Conservation (phyloP, 1,140 invertebrate genomes). For the Drosophila miranda region DNA sequence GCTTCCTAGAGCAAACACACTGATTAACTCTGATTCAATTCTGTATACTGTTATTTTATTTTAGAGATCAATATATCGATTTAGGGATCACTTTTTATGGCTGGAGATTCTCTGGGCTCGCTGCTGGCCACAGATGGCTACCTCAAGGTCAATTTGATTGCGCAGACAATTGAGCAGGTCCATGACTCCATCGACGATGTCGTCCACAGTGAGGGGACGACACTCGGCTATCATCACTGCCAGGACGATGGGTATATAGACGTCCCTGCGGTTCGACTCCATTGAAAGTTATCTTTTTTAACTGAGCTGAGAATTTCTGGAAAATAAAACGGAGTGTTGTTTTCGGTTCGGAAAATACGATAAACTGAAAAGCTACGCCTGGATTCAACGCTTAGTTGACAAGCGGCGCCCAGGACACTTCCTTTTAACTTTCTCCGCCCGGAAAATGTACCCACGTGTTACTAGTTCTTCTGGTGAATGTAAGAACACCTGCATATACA, state of each 20-base stretch:
- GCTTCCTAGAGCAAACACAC: no score
- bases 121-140: constrained; percentile 6
- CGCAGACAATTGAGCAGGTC: constrained; percentile 32
- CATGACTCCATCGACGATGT: constrained; percentile 47
- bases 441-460: no score
- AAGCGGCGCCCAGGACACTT: constrained; percentile 17
- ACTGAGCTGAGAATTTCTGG: background rate
- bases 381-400: background rate
- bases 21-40: no score
- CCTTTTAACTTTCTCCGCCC: no score
- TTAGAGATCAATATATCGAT: no score
- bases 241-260: constrained; percentile 50
- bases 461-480: no score
- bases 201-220: constrained; percentile 55
- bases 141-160: constrained; percentile 8
- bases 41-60: no score
- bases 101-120: background rate
- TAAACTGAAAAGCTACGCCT: no score
- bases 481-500: no score
- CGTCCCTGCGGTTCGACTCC: constrained; percentile 44
- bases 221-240: constrained; percentile 60
- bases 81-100: background rate
- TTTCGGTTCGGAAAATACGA: no score
- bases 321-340: constrained; percentile 1
- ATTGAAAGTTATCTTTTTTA: constrained; percentile 19